These are phyloP conservation scores for Melieria crassipennis DNA, from an alignment of 2,888 invertebrate species.

Conservation along the genomic window DNA sequence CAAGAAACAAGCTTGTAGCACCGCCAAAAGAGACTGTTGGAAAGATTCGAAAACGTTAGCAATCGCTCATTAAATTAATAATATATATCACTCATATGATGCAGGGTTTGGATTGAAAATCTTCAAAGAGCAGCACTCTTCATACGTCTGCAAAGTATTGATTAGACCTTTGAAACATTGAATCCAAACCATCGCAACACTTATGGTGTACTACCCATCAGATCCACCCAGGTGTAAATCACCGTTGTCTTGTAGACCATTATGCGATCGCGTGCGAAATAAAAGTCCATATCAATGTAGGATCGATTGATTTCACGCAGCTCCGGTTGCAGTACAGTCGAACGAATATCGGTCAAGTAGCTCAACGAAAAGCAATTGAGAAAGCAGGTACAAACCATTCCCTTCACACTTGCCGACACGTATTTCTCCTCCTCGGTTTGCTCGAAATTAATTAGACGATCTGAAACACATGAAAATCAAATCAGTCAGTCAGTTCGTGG, in stretches of 20 bases:
- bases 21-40: slow-evolving; percentile 66
- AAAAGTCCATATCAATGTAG: slow-evolving; percentile 59
- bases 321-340: slow-evolving; percentile 38
- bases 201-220: slow-evolving; percentile 60
- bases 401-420: slow-evolving; percentile 45
- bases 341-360: slow-evolving; percentile 48
- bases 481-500: neutral
- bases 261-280: slow-evolving; percentile 57
- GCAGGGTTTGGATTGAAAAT: neutral
- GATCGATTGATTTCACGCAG: slow-evolving; percentile 41
- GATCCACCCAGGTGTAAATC: slow-evolving; percentile 64
- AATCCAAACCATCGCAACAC: neutral
- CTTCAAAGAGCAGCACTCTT: neutral
- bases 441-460: slow-evolving; percentile 46
- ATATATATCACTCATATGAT: neutral
- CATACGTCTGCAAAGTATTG: too few species aligned
- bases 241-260: slow-evolving; percentile 65
- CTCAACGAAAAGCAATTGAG: slow-evolving; percentile 58
- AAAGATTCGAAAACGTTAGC: neutral
- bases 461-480: slow-evolving; percentile 12
- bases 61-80: neutral
- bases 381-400: slow-evolving; percentile 58
- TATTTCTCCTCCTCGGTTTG: slow-evolving; percentile 49
- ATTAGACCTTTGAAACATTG: neutral
- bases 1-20: slow-evolving; percentile 67